A percentile compares a stretch with the other conserved stretches of the same genome.
Evolutionary conservation across 2,888 invertebrate genomes (phyloP).

Genomic region (Nymphalis urticae): DNA sequence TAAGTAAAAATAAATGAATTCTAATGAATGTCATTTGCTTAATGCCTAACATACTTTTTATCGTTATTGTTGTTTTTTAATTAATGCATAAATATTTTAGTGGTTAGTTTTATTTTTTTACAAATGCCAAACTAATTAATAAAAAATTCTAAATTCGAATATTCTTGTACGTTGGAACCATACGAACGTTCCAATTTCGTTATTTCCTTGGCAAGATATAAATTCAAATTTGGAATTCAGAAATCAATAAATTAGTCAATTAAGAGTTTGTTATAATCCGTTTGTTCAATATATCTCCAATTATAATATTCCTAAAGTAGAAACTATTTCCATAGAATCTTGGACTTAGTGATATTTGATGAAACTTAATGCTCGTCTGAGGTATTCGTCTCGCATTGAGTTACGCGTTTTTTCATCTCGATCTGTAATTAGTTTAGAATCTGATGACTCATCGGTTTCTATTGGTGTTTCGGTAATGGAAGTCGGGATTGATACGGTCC

Average conservation of each 20-base stretch:
- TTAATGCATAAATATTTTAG: background rate
- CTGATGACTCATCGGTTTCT: conserved; percentile 77
- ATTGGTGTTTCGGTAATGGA: conserved; percentile 71
- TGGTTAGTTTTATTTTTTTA: background rate
- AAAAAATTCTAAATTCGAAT: background rate
- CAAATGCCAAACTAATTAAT: conserved; percentile 7
- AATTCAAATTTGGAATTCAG: no score
- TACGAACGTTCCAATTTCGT: background rate
- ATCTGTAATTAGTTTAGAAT: conserved; percentile 78
- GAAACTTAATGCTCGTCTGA: conserved; percentile 55
- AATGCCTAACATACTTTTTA: no score
- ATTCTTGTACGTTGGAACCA: background rate
- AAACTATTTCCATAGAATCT: conserved; percentile 26
- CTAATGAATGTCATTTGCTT: no score
- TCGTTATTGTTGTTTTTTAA: background rate
- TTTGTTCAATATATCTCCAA: conserved; percentile 25
- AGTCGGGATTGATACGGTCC: conserved; percentile 49
- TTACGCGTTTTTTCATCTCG: conserved; percentile 62
- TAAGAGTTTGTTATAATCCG: conserved; percentile 22
- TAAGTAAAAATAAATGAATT: no score
- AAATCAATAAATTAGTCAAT: no score
- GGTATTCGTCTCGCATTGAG: conserved; percentile 67
- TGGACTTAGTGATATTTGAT: conserved; percentile 61
- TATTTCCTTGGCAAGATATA: background rate
- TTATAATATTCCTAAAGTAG: conserved; percentile 27